Conservation (phyloP, 1,140 invertebrate species). For the Dinoponera quadriceps region DNA sequence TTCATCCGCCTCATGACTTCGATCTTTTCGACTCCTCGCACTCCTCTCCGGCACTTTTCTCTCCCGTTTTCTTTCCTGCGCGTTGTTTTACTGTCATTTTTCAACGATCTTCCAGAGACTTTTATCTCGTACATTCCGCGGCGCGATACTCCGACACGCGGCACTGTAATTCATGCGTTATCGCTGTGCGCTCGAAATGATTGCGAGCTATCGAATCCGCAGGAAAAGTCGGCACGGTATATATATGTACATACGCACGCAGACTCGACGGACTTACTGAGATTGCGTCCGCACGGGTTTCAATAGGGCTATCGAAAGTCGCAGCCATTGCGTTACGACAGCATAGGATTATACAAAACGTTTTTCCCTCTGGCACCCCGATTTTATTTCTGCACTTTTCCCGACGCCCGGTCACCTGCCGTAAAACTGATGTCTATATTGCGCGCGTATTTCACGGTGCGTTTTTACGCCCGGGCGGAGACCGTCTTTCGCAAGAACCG, state of each 20-base stretch:
- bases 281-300: slow-evolving; percentile 4
- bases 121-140: not conserved
- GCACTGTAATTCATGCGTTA: not conserved
- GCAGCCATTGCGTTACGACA: slow-evolving; percentile 7
- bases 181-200: not conserved
- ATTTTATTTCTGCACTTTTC: slow-evolving; percentile 28
- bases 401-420: not conserved
- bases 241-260: no score
- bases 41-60: no score
- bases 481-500: slow-evolving; percentile 7
- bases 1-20: no score
- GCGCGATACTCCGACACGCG: not conserved
- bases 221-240: not conserved
- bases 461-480: slow-evolving; percentile 1
- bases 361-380: slow-evolving; percentile 2
- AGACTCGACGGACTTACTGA: not conserved
- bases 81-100: not conserved
- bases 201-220: not conserved
- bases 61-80: no score
- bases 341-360: slow-evolving; percentile 24
- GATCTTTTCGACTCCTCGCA: no score
- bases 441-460: slow-evolving; percentile 9
- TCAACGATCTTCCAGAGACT: not conserved
- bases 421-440: slow-evolving; percentile 45
- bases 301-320: not conserved